Evolutionary conservation across 2,113 vertebrate genomes (phyloP).

Genomic region (Ciconia maguari): DNA sequence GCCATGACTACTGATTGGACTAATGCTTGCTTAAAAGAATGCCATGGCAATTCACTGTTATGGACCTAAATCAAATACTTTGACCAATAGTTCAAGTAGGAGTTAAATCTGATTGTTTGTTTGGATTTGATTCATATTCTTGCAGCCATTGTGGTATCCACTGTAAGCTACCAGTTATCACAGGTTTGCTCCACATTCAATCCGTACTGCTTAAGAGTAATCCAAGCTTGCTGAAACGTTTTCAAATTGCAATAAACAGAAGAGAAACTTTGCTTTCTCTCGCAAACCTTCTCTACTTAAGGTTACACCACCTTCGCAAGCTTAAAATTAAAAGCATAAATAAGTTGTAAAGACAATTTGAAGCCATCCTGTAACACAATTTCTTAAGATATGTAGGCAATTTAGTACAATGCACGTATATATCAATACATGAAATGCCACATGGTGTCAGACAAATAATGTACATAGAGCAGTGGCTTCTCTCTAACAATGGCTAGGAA

Average conservation of each 20-base stretch:
- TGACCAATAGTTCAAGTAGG: not conserved
- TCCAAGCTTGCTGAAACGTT: not conserved
- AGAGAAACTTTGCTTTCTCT: not conserved
- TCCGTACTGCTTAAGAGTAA: not conserved
- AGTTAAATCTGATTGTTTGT: not conserved
- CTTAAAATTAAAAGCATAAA: not conserved
- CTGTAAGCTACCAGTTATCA: not conserved
- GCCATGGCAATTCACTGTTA: not conserved
- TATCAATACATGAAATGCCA: not conserved
- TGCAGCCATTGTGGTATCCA: not conserved
- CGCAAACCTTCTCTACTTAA: not conserved
- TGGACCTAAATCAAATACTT: not conserved
- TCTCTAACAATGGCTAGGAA: not conserved
- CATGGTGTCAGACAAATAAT: not conserved
- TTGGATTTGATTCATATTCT: not conserved
- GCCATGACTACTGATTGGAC: not conserved
- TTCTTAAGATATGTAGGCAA: not conserved
- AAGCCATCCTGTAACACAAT: not conserved
- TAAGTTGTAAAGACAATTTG: not conserved
- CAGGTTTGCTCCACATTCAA: not conserved
- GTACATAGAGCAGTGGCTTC: not conserved
- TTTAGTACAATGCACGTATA: not conserved
- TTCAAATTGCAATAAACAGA: not conserved
- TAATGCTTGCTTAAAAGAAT: not conserved
- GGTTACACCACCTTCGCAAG: not conserved